Evolutionary conservation across 2,888 invertebrate genomes (phyloP), one percentile per base, ranked within the genome.

Genomic region (Nephrocerus scutellatus): DNA sequence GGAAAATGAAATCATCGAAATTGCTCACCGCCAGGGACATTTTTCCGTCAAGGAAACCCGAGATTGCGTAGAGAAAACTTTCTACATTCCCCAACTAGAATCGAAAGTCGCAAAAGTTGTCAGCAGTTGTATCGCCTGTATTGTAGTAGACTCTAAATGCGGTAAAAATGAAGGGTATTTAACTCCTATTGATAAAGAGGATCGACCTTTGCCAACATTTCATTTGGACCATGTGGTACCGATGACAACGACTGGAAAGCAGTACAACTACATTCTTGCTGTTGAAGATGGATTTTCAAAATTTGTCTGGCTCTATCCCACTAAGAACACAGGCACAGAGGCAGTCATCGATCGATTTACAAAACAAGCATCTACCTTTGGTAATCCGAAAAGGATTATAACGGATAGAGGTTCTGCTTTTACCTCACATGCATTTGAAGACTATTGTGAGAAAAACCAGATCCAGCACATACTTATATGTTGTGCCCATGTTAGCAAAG

Each of bases 151-250:
- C 39, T 30, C 52, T 51, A 26, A 63, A 33, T 37, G 30, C 4
- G 63, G 61, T 1, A 62, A 57, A 33, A 46, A 53, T 19, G 59
- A 60, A 47, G 59, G 60, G 12, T 52, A 46, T 7, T 42, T 61
- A 19, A 36, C 57, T 26, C 45, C 52, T 0, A 54, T 64, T 4
- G 47, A 53, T 6, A 62, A 64, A 25, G 58, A 44, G 10, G 50
- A 44, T 2, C 25, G 29, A 3, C 62, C 60, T 5, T 36, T 61
- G 6, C 33, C 51, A 6, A 60, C 58, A 0, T 54, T 49, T 6
- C 59, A 62, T 30, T 31, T 55, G 5, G 63, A 62, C 26, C 62
- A 65, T 25, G 15, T 65, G 2, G 61, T 61, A 3, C 60, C 60
- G 2, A 21, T 59, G 33, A 36, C 48, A 0, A 44, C 39, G 5